Evolutionary conservation across 2,113 vertebrate species (phyloP).

Genomic region (Ceyx margarethae): DNA sequence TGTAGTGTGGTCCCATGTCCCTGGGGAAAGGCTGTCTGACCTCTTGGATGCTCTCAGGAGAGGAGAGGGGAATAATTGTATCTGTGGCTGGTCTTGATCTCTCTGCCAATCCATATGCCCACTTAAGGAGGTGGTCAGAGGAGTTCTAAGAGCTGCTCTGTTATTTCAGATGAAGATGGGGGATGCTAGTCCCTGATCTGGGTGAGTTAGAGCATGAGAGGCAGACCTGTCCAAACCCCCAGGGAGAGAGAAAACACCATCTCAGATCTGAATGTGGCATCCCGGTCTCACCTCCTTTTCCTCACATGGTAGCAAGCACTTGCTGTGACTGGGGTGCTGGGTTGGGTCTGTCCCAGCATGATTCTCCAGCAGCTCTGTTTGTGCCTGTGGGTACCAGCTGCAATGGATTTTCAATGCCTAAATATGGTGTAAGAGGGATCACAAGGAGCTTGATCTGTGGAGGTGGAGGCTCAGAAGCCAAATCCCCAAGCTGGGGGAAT

Average conservation of each 20-base stretch:
- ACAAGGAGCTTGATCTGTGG: background rate
- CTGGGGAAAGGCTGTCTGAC: background rate
- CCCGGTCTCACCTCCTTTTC: background rate
- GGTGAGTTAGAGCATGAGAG: background rate
- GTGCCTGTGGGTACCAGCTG: background rate
- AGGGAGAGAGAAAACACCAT: background rate
- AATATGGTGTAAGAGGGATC: accelerated
- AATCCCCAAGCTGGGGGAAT: background rate
- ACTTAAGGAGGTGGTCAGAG: background rate
- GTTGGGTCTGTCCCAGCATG: background rate
- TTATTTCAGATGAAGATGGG: background rate
- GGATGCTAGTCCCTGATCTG: background rate
- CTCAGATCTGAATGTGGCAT: accelerated
- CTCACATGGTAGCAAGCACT: background rate
- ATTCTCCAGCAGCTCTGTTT: background rate
- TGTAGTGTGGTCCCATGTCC: accelerated
- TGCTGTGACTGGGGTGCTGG: background rate
- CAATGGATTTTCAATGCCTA: accelerated
- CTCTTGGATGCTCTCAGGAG: background rate
- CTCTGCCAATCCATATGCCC: background rate
- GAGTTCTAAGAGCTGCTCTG: background rate
- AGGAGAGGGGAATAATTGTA: background rate
- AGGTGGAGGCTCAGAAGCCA: background rate
- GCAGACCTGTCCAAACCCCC: background rate
- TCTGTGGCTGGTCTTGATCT: background rate